Base-by-base conservation (phyloP, 1,140 invertebrate genomes). In the Drosophila tropicalis region DNA sequence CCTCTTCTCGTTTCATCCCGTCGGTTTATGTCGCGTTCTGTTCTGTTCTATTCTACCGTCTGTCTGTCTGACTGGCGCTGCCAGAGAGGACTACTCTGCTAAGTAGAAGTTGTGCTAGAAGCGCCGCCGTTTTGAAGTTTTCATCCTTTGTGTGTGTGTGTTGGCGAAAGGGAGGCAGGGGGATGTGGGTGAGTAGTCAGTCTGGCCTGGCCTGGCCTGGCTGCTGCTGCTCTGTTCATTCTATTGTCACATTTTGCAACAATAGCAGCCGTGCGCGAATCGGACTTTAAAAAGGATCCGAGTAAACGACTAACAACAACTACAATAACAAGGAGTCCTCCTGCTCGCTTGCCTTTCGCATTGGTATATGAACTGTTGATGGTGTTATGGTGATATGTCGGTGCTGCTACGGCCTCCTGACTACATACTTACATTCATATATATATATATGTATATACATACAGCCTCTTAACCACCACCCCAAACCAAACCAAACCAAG, bases 311-410 rank as follows among this genome's bases (percentile, higher is more conserved):
- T 69, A 41, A 29, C 61, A 79, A 58, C 63, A 41, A 29, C 61
- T 76, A 58, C 63, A 67, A 68, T 55, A 72, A 61, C 34, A 32
- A 62, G 67, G 62, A 80, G 62, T 67, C 51, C 72, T 36, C 34
- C 10, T 12, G 3, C 36, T 39, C 36, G 10, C 12, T 58, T 29
- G 51, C n/a, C 56, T 65, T 54, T 65, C 4, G 70, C 76, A 61
- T 63, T 62, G 73, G 62, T 72, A 73, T 83, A 87, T 89, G 84
- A 87, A 87, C 83, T 89, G 84, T 84, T 87, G 80, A 87, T 87
- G 84, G 84, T 89, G 84, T 89, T 87, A 87, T 84, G 80, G 84
- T 80, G 84, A 87, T 87, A 87, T 87, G 80, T 84, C 76, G 84
- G 44, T 19, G 44, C 44, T 47, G 44, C 44, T 47, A 22, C 22